Percentiles rank a stretch among this genome's conserved stretches.
These are phyloP conservation scores for Deroplatys truncata DNA, from an alignment of 2,888 invertebrate species.

Conservation along the genomic window DNA sequence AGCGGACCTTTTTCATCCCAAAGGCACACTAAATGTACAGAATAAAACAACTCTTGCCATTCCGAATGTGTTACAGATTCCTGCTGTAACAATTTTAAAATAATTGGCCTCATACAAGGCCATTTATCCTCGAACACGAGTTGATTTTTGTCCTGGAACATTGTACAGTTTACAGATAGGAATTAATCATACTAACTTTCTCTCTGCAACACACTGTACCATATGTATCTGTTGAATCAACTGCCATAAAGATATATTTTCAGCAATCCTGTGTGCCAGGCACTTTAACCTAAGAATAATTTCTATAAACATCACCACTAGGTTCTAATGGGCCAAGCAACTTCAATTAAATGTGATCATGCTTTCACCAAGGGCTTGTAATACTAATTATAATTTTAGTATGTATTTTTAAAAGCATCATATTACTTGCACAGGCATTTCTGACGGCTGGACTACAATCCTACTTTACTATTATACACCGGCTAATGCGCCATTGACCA, in stretches of 20 bases:
- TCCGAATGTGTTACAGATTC: slow-evolving; percentile 89
- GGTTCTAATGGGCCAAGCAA: not conserved
- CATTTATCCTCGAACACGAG: slow-evolving; percentile 93
- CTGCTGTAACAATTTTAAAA: slow-evolving; percentile 88
- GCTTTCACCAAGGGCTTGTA: not conserved
- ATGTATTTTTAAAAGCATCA: not conserved
- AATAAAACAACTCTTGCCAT: slow-evolving; percentile 97
- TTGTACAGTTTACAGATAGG: slow-evolving; percentile 23
- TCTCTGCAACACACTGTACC: not conserved
- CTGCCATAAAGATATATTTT: not conserved
- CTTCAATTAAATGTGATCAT: not conserved
- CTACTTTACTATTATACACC: not conserved
- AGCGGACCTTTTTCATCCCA: slow-evolving; percentile 96
- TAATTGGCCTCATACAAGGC: slow-evolving; percentile 91
- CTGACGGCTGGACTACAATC: not conserved
- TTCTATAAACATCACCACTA: not conserved
- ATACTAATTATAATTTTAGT: not conserved
- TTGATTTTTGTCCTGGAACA: slow-evolving; percentile 69
- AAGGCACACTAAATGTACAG: slow-evolving; percentile 90
- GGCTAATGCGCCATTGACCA: slow-evolving; percentile 29
- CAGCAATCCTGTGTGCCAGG: not conserved
- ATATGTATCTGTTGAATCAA: not conserved
- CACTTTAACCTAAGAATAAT: not conserved
- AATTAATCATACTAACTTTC: not conserved
- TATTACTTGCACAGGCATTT: not conserved